Conservation (phyloP, 2,113 vertebrate genomes). For the Artemisiospiza belli region DNA sequence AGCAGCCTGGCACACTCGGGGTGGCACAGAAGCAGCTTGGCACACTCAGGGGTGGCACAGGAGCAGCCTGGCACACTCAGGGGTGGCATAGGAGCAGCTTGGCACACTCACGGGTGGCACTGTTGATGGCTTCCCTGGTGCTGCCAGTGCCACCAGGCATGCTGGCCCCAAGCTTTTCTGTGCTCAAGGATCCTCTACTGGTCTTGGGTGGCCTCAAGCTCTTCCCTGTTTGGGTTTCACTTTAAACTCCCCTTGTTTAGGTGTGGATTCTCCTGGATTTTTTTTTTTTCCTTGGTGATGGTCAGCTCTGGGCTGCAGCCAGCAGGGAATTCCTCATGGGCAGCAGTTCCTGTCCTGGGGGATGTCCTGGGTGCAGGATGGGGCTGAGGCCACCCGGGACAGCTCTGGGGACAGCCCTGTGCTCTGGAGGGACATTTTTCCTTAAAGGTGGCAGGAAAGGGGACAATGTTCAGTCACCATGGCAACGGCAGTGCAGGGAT, state of each 20-base stretch:
- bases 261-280: neutral
- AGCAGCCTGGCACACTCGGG: no score
- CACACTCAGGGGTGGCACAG: no score
- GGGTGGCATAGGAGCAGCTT: no score
- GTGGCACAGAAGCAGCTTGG: no score
- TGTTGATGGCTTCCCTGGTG: no score
- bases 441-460: neutral
- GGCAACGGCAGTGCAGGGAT: neutral
- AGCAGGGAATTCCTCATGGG: neutral
- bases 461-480: neutral
- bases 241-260: neutral
- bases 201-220: neutral
- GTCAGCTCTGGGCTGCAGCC: neutral
- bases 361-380: neutral
- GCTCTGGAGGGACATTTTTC: neutral
- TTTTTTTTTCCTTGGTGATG: neutral
- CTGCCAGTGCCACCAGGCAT: no score
- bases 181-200: neutral
- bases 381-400: neutral
- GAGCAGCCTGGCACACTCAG: no score
- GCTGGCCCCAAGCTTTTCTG: neutral
- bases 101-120: no score
- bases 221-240: neutral
- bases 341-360: neutral
- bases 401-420: neutral